phyloP scores from a whole-genome alignment of 53 echinoderm and acorn worm species.

The Holothuria leucospilota region DNA sequence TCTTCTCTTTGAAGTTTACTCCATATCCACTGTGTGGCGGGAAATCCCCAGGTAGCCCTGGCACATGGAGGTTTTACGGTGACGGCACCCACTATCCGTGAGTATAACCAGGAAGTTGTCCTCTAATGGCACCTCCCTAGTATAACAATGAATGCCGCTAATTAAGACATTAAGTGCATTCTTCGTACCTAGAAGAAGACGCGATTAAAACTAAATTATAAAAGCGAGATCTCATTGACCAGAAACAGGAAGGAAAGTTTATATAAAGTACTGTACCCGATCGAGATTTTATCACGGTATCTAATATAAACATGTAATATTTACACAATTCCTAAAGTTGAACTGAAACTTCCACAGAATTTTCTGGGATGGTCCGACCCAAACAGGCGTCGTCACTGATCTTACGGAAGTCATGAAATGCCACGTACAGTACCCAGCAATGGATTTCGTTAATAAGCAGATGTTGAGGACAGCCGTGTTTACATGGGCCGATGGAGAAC shows the following conservation, averaged over 20 bases:
- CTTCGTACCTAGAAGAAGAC: too few species aligned
- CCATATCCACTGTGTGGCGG: slow-evolving; percentile 68
- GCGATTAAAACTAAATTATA: too few species aligned
- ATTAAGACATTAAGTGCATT: too few species aligned
- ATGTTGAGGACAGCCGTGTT: slow-evolving; percentile 75
- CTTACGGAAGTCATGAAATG: slow-evolving; percentile 77
- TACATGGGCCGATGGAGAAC: slow-evolving; percentile 85
- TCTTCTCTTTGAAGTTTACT: slow-evolving; percentile 48
- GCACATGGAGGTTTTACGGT: slow-evolving; percentile 60
- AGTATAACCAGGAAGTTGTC: background rate
- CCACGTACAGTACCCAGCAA: slow-evolving; percentile 73
- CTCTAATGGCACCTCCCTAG: too few species aligned
- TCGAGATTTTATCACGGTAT: too few species aligned
- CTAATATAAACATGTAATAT: too few species aligned
- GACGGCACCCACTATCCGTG: slow-evolving; percentile 69
- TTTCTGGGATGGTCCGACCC: slow-evolving; percentile 36
- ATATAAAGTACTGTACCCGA: too few species aligned
- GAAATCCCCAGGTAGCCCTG: slow-evolving; percentile 46
- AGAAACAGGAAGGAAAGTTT: too few species aligned
- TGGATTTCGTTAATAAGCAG: slow-evolving; percentile 73
- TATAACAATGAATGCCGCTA: too few species aligned
- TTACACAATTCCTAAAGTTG: too few species aligned
- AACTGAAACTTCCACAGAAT: background rate
- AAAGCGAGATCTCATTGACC: too few species aligned
- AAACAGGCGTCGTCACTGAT: slow-evolving; percentile 58